These are phyloP conservation scores for Gadopsis marmoratus DNA, from an alignment of 2,797 vertebrate species.

Conservation along the genomic window DNA sequence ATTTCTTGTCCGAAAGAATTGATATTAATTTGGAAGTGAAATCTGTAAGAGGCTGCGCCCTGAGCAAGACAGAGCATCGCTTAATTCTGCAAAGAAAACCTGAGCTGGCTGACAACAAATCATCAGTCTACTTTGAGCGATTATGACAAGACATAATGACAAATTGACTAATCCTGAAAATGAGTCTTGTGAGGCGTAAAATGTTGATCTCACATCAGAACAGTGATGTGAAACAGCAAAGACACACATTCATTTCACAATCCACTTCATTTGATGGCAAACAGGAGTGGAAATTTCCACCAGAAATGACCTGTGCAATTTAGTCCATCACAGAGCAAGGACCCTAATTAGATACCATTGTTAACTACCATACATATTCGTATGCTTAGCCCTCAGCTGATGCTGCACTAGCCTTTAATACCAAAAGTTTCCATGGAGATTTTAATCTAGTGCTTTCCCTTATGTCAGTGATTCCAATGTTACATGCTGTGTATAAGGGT, in stretches of 20 bases:
- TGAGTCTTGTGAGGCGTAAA: conserved; percentile 18
- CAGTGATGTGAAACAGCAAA: neutral
- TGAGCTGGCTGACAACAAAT: conserved; percentile 18
- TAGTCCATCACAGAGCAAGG: conserved; percentile 73
- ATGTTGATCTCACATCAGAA: conserved; percentile 23
- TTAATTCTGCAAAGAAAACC: conserved; percentile 22
- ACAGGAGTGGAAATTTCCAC: conserved; percentile 65
- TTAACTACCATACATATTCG: conserved; percentile 75
- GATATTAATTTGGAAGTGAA: conserved; percentile 30
- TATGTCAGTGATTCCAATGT: conserved; percentile 65
- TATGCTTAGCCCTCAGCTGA: conserved; percentile 78
- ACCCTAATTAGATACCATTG: conserved; percentile 84
- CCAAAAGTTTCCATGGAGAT: conserved; percentile 91
- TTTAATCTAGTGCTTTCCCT: conserved; percentile 80
- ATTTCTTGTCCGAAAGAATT: conserved; percentile 29
- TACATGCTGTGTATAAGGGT: conserved; percentile 38
- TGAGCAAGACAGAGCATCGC: conserved; percentile 9
- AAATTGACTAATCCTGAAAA: conserved; percentile 15
- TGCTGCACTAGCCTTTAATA: conserved; percentile 80
- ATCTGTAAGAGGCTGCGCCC: conserved; percentile 22
- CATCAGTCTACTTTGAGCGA: conserved; percentile 14
- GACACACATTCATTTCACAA: conserved; percentile 12
- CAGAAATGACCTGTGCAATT: conserved; percentile 70
- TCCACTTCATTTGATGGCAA: conserved; percentile 23
- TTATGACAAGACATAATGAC: conserved; percentile 14